Evolutionary conservation across 1,140 invertebrate genomes (phyloP), one percentile per base, ranked within the genome.

Genomic region (Drosophila rufa): DNA sequence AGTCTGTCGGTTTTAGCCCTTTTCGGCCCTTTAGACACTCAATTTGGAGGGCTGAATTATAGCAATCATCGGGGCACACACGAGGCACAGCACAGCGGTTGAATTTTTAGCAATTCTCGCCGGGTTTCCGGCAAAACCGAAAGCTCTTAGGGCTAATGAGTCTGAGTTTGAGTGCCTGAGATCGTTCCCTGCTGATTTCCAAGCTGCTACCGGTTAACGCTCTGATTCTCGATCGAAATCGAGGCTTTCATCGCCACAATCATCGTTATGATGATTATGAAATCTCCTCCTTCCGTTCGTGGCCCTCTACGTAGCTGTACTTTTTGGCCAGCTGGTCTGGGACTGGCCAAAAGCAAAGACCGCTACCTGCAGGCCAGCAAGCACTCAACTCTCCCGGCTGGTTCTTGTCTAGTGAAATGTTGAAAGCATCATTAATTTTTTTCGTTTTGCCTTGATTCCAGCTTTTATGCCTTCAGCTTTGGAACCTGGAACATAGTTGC

Each of bases 371-470:
- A 73, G 45, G 46, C 36, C 22, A n/a, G 47, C 22, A n/a, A 27
- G 27, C 67, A 84, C 69, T 75, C 69, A 33, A 78, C 30, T 36
- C 51, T 51, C 40, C 62, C 60, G 48, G 25, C 40, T 43, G n/a
- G 45, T 64, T 80, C 79, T 82, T 79, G 68, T 87, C 84, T 87
- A 87, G 84, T 90, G 84, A 87, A 87, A 87, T 87, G 84, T 90
- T 89, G 84, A 87, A 87, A 87, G 84, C 84, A 84, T 87, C 84
- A 87, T 87, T 87, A 87, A 90, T 70, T 87, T 73, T 65, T 56
- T 77, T 59, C 51, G 43, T 55, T 58, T 58, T 50, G 17, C 58
- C 60, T 60, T 69, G 65, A 56, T 60, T 69, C 60, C 38, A 38
- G 19, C 64, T 73, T 56, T 79, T 79, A 62, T 82, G 53, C 75